Evolutionary conservation across 1,140 invertebrate genomes (phyloP).

Genomic region (Latrodectus geometricus): DNA sequence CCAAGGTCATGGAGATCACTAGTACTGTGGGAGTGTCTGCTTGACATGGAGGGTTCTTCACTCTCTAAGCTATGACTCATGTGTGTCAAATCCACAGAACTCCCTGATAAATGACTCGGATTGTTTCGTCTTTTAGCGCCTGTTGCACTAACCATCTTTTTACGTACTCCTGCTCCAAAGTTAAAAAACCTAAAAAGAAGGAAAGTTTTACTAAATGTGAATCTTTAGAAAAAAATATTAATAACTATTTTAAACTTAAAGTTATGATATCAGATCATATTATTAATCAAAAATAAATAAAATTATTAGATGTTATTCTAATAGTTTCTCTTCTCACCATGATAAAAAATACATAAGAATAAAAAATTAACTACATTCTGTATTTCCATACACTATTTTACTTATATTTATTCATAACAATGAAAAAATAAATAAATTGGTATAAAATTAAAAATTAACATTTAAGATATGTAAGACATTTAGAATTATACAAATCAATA

Average conservation of each 20-base stretch:
- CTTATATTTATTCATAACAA: too few relatives aligned
- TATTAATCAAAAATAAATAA: too few relatives aligned
- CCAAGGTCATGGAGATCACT: constrained; percentile 76
- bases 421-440: too few relatives aligned
- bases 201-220: background rate
- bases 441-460: too few relatives aligned
- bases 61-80: constrained; percentile 58
- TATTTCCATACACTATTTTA: too few relatives aligned
- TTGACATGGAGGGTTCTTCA: constrained; percentile 63
- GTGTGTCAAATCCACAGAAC: constrained; percentile 63
- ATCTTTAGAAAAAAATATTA: constrained; percentile 1
- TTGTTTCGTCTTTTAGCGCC: constrained; percentile 70
- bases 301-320: too few relatives aligned
- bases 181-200: constrained; percentile 81
- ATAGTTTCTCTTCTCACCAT: too few relatives aligned
- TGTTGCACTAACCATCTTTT: constrained; percentile 82
- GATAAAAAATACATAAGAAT: too few relatives aligned
- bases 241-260: background rate
- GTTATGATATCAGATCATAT: background rate
- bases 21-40: constrained; percentile 74
- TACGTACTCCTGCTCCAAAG: constrained; percentile 82
- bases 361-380: too few relatives aligned
- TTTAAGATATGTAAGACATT: too few relatives aligned
- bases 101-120: constrained; percentile 64
- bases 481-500: too few relatives aligned